These are phyloP conservation scores for Ctenopoma kingsleyae DNA, from an alignment of 2,797 vertebrate genomes.

Conservation along the genomic window DNA sequence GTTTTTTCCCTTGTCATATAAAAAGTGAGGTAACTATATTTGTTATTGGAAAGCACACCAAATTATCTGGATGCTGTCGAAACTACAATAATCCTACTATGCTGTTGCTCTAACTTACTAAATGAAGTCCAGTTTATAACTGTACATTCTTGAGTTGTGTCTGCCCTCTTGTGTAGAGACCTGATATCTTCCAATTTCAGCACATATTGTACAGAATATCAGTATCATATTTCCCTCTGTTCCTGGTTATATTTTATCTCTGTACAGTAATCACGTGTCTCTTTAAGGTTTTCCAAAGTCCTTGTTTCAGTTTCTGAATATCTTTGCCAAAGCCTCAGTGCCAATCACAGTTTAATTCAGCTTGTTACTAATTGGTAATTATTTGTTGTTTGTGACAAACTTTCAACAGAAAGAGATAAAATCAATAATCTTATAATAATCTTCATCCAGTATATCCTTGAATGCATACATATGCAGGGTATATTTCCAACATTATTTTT, in stretches of 20 bases:
- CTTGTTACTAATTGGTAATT: neutral
- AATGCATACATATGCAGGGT: neutral
- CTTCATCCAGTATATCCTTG: neutral
- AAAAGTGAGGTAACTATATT: neutral
- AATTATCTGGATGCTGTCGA: neutral
- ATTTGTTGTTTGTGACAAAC: neutral
- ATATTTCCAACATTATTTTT: neutral
- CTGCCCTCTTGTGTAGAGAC: conserved; percentile 67
- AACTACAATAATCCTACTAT: neutral
- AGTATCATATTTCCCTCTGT: neutral
- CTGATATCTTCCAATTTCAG: neutral
- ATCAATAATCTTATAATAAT: neutral
- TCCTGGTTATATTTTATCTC: no score
- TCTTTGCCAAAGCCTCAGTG: conserved; percentile 2
- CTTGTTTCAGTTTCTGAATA: neutral
- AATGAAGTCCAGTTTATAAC: neutral
- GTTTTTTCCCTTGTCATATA: neutral
- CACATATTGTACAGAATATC: neutral
- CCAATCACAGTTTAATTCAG: conserved; percentile 6
- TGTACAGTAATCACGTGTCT: no score
- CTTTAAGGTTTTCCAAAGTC: no score
- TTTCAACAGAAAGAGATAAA: conserved; percentile 10
- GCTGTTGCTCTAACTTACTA: neutral
- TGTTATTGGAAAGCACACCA: neutral
- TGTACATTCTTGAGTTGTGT: neutral